phyloP scores from a whole-genome alignment of 2,888 invertebrate species.

The Acanthosoma haemorrhoidale region DNA sequence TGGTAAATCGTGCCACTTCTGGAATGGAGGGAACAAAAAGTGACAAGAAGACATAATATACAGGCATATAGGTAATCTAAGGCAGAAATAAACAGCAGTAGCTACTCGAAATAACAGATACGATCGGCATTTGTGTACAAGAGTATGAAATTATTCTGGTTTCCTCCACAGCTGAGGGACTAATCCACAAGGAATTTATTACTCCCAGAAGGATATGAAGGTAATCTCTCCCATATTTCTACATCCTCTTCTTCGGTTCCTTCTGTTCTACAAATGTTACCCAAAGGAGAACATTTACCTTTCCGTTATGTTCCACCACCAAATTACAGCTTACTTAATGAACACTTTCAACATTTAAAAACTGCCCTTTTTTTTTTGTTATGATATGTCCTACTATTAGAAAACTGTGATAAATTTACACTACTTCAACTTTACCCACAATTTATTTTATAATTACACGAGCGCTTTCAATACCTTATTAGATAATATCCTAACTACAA shows the following conservation, averaged over 20 bases:
- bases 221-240: background rate
- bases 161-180: background rate
- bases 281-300: background rate
- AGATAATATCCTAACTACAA: no score
- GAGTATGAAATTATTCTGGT: background rate
- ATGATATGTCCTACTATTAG: background rate
- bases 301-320: background rate
- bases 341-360: no score
- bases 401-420: no score
- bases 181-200: background rate
- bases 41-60: background rate
- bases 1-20: background rate
- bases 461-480: no score
- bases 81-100: no score
- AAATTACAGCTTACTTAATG: no score
- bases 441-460: no score
- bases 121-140: background rate
- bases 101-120: no score
- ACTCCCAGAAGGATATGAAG: background rate
- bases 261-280: background rate
- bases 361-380: background rate
- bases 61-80: no score
- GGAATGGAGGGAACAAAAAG: background rate
- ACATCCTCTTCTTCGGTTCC: background rate
- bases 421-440: no score